Percentiles rank a stretch among this genome's conserved stretches.
phyloP scores from a whole-genome alignment of 2,797 vertebrate genomes.

The Xenops minutus region DNA sequence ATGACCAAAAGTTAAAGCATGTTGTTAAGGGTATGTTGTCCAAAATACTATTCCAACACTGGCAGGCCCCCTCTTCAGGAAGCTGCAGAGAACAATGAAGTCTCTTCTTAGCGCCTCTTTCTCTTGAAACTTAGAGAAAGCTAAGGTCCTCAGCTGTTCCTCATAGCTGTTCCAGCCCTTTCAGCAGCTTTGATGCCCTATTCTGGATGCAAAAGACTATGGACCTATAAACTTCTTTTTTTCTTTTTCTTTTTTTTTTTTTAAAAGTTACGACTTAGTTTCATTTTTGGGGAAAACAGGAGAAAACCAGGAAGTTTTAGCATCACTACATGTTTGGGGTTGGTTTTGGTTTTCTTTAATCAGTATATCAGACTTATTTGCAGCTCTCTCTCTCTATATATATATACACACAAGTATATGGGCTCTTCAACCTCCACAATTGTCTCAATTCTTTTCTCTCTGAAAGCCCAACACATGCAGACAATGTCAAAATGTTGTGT shows the following conservation, averaged over 20 bases:
- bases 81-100: not conserved
- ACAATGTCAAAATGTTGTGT: not conserved
- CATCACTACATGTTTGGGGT: not conserved
- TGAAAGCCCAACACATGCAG: not conserved
- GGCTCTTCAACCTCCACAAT: not conserved
- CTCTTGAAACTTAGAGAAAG: not conserved
- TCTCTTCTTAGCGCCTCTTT: not conserved
- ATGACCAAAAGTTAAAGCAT: not conserved
- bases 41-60: not conserved
- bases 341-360: not conserved
- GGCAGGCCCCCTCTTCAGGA: not conserved
- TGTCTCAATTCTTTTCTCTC: not conserved
- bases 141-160: rapidly evolving
- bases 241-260: not conserved
- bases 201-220: not conserved
- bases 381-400: not conserved
- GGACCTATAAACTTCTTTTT: not conserved
- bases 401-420: too few species aligned
- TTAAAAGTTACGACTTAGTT: not conserved
- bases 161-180: not conserved
- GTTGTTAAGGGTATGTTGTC: not conserved
- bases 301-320: not conserved
- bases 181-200: not conserved
- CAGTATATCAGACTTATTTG: not conserved
- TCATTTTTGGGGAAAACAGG: not conserved